Evolutionary conservation across 2,113 vertebrate species (phyloP), one percentile per base, ranked within the genome.

Genomic region (Jaculus jaculus): DNA sequence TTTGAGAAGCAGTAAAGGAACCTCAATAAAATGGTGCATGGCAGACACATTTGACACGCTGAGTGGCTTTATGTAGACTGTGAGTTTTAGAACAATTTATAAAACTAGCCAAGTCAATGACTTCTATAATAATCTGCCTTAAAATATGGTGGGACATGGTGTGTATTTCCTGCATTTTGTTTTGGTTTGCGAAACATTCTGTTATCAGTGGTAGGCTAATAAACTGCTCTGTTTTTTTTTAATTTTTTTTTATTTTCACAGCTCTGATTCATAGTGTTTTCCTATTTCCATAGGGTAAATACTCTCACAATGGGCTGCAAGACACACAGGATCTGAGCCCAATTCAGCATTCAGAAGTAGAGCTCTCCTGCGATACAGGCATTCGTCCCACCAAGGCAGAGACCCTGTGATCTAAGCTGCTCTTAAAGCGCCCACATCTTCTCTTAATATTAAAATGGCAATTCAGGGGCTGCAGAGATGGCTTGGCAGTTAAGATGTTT

Each of bases 71-170:
- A 94, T 96, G 78, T 74, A 92, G 82, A 89, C 69, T 87, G 91
- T 84, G 78, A 90, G 91, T 96, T 81, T 93, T 12, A 90, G 85
- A 91, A 86, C 90, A 93, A 94, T 90, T 96, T 96, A 77, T 71
- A 93, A 94, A 96, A 93, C 71, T 90, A 79, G 30, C 78, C 79
- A 90, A 96, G 95, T 95, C 39, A 90, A 65, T 96, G 91, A 90
- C 42, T 47, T 37, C 71, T 65, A 5, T 92, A 94, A 87, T 92
- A 90, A 92, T 92, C 47, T 94, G 66, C 34, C 51, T 93, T 94
- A 95, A 94, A 94, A 83, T 95, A 94, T 47, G 47, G 72, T 54
- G 6, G 74, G 42, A 66, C 12, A 65, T 88, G 15, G 42, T 88
- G 32, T 42, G 1, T 78, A 72, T 83, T 79, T 95, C 54, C 21